These are phyloP conservation scores for Drosophila ochracea DNA, from an alignment of 2,888 invertebrate species.

Conservation along the genomic window DNA sequence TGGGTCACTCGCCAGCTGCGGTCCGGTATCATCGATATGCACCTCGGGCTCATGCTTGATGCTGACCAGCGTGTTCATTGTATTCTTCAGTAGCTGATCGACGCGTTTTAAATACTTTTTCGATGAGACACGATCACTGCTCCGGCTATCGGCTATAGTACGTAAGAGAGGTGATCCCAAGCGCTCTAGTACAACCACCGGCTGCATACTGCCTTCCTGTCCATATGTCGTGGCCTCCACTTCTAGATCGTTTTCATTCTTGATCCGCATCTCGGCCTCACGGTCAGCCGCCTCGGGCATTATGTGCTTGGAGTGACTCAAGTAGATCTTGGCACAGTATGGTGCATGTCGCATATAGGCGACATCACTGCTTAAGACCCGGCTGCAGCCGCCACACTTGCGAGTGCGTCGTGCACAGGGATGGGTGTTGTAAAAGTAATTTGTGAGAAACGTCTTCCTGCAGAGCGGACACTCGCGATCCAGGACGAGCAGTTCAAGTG, in stretches of 20 bases:
- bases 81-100: conserved; percentile 82
- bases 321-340: conserved; percentile 74
- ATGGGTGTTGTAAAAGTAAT: conserved; percentile 84
- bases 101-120: conserved; percentile 83
- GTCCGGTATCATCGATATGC: conserved; percentile 65
- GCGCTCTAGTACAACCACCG: conserved; percentile 79
- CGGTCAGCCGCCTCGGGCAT: conserved; percentile 64
- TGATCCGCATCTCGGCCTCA: conserved; percentile 76
- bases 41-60: conserved; percentile 84
- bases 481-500: conserved; percentile 69
- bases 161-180: conserved; percentile 73
- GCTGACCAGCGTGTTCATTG: conserved; percentile 82
- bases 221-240: conserved; percentile 32
- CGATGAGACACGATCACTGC: conserved; percentile 78
- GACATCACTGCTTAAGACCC: conserved; percentile 65
- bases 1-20: conserved; percentile 37
- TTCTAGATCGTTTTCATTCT: conserved; percentile 79
- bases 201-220: conserved; percentile 65
- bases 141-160: conserved; percentile 48
- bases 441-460: conserved; percentile 81
- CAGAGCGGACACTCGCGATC: conserved; percentile 83
- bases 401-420: conserved; percentile 81
- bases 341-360: conserved; percentile 82
- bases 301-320: conserved; percentile 79
- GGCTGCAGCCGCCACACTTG: conserved; percentile 83